phyloP scores from a whole-genome alignment of 1,140 invertebrate genomes.

The Alviniconcha marisindica region DNA sequence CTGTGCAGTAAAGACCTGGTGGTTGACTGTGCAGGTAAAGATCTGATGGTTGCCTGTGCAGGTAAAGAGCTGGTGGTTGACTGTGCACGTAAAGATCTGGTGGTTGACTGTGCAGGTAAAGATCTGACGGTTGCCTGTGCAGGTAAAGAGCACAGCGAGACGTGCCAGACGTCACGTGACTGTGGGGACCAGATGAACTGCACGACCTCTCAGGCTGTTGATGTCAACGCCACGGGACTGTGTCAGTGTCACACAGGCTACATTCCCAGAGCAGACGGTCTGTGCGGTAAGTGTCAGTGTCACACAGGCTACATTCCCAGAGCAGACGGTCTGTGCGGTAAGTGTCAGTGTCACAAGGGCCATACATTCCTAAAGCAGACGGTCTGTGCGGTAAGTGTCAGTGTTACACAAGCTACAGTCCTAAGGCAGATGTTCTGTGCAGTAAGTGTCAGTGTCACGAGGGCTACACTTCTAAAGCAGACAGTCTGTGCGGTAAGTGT shows the following conservation, averaged over 20 bases:
- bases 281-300: no score
- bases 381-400: no score
- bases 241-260: background rate
- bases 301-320: background rate
- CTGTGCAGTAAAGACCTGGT: no score
- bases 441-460: background rate
- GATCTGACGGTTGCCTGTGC: no score
- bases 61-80: no score
- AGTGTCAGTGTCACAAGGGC: background rate
- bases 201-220: background rate
- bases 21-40: no score
- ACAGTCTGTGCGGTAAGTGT: no score
- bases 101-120: no score
- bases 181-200: conserved; percentile 18
- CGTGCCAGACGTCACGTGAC: background rate
- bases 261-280: conserved; percentile 10
- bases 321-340: no score
- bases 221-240: background rate
- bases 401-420: no score
- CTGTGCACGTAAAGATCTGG: background rate
- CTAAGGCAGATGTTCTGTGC: no score
- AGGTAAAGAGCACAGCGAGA: background rate
- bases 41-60: no score
- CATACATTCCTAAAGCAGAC: conserved; percentile 9
- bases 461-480: background rate